These are phyloP conservation scores for Brienomyrus brachyistius DNA, from an alignment of 2,113 vertebrate genomes.

Conservation along the genomic window DNA sequence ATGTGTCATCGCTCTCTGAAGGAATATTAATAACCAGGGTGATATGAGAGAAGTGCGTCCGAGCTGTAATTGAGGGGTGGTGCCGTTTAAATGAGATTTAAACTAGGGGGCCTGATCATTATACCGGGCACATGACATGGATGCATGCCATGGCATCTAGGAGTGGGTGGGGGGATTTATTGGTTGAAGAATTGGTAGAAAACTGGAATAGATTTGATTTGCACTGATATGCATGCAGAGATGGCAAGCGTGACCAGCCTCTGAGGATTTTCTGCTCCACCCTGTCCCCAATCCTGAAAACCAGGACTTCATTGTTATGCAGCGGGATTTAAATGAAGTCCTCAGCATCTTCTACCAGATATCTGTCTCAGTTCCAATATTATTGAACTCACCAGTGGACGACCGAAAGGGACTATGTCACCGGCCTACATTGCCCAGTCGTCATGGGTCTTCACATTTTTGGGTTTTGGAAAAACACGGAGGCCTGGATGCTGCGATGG, in stretches of 20 bases:
- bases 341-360: background rate
- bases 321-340: background rate
- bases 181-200: slow-evolving; percentile 24
- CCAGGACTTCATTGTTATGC: slow-evolving; percentile 22
- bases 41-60: slow-evolving; percentile 29
- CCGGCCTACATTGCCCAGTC: background rate
- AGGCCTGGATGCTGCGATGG: background rate
- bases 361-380: background rate
- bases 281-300: background rate
- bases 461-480: background rate
- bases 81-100: slow-evolving; percentile 30
- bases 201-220: background rate
- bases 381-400: background rate
- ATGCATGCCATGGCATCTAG: slow-evolving; percentile 16
- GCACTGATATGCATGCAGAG: background rate
- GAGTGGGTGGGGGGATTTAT: slow-evolving; percentile 24
- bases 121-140: slow-evolving; percentile 25
- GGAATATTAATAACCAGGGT: slow-evolving; percentile 46
- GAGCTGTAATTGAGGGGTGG: slow-evolving; percentile 38
- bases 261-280: background rate
- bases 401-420: background rate
- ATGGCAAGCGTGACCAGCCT: slow-evolving; percentile 36
- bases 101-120: slow-evolving; percentile 28
- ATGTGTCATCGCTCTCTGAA: slow-evolving; percentile 25
- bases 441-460: background rate